phyloP scores from a whole-genome alignment of 2,888 invertebrate genomes.

The Campoplex capitator region DNA sequence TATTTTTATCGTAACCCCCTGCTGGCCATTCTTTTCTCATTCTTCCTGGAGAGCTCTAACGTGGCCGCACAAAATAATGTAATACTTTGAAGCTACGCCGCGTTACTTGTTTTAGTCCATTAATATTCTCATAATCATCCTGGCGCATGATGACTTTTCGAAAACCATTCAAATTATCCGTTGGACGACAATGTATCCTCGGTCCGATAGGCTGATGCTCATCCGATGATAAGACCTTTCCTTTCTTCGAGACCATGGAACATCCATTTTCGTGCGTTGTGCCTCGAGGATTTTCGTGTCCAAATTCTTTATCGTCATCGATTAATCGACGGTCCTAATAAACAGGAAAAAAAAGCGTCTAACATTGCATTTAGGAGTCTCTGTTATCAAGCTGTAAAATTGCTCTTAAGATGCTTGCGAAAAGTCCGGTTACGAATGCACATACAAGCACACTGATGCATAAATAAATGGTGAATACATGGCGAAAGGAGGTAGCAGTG shows the following conservation, averaged over 20 bases:
- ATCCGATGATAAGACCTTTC: background rate
- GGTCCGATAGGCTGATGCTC: background rate
- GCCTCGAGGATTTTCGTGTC: background rate
- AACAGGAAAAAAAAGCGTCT: background rate
- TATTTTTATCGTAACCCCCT: background rate
- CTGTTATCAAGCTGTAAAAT: background rate
- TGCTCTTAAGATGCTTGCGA: background rate
- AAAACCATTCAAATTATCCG: constrained; percentile 1
- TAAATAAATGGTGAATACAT: constrained; percentile 33
- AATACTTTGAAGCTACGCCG: constrained; percentile 10
- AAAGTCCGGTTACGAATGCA: background rate
- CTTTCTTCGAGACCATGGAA: background rate
- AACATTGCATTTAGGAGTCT: background rate
- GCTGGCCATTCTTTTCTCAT: background rate
- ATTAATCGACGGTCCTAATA: background rate
- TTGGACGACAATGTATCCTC: background rate
- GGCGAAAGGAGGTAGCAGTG: constrained; percentile 37
- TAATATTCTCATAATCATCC: background rate
- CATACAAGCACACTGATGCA: background rate
- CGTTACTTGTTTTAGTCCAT: constrained; percentile 10
- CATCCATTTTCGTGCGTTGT: background rate
- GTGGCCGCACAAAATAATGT: background rate
- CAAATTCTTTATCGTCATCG: background rate
- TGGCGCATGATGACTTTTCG: constrained; percentile 13
- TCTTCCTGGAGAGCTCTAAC: background rate